Evolutionary conservation across 2,113 vertebrate genomes (phyloP).

Genomic region (Caranx melampygus): DNA sequence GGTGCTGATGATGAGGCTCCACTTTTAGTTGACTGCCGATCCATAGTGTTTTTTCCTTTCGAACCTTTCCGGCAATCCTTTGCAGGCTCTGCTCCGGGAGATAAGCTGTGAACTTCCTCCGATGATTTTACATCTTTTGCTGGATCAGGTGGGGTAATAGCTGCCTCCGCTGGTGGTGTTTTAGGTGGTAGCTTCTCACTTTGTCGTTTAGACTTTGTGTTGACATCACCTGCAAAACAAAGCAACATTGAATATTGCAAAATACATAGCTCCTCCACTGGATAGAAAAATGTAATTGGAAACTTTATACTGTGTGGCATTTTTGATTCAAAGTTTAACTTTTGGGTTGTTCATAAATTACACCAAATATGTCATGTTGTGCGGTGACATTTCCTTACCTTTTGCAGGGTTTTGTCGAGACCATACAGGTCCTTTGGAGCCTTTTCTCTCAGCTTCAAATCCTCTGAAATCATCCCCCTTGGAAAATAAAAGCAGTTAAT

Average conservation of each 20-base stretch:
- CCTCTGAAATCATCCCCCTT: conserved; percentile 89
- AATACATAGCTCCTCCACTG: background rate
- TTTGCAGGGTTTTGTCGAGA: conserved; percentile 86
- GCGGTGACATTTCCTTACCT: conserved; percentile 79
- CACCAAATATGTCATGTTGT: background rate
- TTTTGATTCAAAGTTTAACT: background rate
- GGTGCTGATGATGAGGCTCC: conserved; percentile 71
- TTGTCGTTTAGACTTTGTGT: conserved; percentile 76
- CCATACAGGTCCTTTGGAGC: conserved; percentile 76
- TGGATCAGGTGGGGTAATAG: conserved; percentile 54
- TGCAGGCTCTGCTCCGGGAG: conserved; percentile 57
- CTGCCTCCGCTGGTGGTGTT: conserved; percentile 69
- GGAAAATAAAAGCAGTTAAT: conserved; percentile 63
- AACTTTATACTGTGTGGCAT: background rate
- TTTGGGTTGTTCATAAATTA: background rate
- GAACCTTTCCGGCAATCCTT: conserved; percentile 67
- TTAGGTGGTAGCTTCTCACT: conserved; percentile 74
- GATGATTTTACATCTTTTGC: conserved; percentile 72
- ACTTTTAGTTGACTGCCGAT: conserved; percentile 72
- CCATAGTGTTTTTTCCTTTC: conserved; percentile 72
- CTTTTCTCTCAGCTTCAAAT: conserved; percentile 86
- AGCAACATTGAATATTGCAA: conserved; percentile 7
- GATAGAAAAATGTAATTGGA: background rate
- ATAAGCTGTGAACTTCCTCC: conserved; percentile 50
- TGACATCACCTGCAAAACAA: conserved; percentile 74